Conservation (phyloP, 2,888 invertebrate species). For the Smittia aterrima region DNA sequence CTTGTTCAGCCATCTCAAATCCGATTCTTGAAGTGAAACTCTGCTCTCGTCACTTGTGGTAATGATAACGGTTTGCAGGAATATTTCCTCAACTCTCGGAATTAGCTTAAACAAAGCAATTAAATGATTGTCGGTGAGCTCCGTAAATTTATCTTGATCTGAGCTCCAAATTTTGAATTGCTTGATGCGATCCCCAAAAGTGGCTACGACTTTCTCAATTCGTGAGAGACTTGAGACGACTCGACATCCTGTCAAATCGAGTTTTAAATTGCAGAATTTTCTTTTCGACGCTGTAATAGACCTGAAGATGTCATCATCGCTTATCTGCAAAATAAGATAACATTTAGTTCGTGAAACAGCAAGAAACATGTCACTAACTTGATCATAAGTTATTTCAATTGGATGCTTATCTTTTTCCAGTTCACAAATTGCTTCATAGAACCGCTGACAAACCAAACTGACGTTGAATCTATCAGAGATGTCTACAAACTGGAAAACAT, state of each 20-base stretch:
- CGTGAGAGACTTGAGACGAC: background rate
- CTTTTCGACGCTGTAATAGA: background rate
- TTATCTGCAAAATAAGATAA: background rate
- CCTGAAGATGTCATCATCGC: background rate
- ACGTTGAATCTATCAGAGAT: background rate
- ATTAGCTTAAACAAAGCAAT: background rate
- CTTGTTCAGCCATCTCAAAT: background rate
- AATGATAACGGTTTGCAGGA: background rate
- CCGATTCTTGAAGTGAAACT: background rate
- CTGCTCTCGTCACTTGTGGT: background rate
- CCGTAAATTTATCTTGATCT: background rate
- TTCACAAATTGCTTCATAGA: background rate
- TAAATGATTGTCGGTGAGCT: background rate
- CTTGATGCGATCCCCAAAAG: background rate
- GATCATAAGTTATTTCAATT: background rate
- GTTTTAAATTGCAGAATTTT: background rate
- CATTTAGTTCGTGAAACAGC: no score
- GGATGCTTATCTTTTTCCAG: background rate
- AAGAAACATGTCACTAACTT: background rate
- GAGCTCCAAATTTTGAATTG: constrained; percentile 14
- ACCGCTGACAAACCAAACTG: background rate
- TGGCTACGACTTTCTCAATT: background rate
- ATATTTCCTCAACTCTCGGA: background rate
- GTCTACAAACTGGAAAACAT: background rate
- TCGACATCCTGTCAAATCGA: background rate